phyloP scores from a whole-genome alignment of 2,888 invertebrate species.

The Apamea epomidion region DNA sequence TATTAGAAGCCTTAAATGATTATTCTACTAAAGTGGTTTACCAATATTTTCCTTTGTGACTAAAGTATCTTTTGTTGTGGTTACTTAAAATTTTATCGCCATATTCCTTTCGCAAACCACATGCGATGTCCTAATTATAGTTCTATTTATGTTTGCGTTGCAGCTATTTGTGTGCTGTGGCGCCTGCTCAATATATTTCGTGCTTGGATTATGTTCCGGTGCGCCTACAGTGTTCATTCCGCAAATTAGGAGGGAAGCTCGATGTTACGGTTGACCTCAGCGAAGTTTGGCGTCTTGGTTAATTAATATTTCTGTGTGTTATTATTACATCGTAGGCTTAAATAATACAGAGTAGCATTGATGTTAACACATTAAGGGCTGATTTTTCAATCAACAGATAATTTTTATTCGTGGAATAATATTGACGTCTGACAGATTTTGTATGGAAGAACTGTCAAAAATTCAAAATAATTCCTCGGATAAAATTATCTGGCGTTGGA shows the following conservation, averaged over 20 bases:
- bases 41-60: constrained; percentile 1
- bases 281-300: constrained; percentile 66
- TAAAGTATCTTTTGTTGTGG: constrained; percentile 16
- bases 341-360: not conserved
- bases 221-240: constrained; percentile 67
- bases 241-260: constrained; percentile 66
- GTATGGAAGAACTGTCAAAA: no score
- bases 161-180: constrained; percentile 65
- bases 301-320: constrained; percentile 40
- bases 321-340: not conserved
- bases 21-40: not conserved
- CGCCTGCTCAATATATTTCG: constrained; percentile 63
- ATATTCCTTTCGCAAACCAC: constrained; percentile 16
- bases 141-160: constrained; percentile 47
- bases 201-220: constrained; percentile 63
- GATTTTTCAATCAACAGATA: no score
- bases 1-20: constrained; percentile 15
- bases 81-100: constrained; percentile 14
- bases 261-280: constrained; percentile 57
- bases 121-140: constrained; percentile 34
- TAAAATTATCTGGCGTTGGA: no score
- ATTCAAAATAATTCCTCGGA: no score
- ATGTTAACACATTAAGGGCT: no score
- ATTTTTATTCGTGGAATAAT: no score
- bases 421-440: no score